These are phyloP conservation scores for Ceyx cyanopectus DNA, from an alignment of 2,113 vertebrate genomes.

Conservation along the genomic window DNA sequence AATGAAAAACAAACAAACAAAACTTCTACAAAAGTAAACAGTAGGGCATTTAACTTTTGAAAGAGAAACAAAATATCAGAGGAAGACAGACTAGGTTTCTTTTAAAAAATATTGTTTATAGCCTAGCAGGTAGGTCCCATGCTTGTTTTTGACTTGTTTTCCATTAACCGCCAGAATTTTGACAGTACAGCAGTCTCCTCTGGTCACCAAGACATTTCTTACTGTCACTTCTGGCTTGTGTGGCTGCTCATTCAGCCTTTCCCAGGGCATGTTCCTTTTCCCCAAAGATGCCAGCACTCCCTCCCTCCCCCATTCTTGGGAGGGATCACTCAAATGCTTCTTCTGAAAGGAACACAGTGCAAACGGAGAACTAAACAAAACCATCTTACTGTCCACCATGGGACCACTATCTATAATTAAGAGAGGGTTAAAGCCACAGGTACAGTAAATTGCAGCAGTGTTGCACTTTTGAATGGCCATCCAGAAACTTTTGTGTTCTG, in stretches of 20 bases:
- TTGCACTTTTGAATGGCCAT: not conserved
- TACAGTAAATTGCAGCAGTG: not conserved
- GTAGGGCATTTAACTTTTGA: not conserved
- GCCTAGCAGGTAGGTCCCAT: not conserved
- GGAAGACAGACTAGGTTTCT: not conserved
- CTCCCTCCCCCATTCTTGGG: not conserved
- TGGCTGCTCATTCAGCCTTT: not conserved
- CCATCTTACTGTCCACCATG: rapidly evolving
- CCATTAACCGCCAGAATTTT: not conserved
- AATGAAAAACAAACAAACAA: not conserved
- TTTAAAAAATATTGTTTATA: not conserved
- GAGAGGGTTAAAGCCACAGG: not conserved
- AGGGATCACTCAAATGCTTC: not conserved
- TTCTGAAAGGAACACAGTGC: not conserved
- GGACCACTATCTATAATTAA: not conserved
- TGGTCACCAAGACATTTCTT: not conserved
- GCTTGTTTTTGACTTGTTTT: not conserved
- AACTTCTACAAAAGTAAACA: not conserved
- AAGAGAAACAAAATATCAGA: not conserved
- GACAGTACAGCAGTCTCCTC: not conserved
- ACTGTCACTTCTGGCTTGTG: not conserved
- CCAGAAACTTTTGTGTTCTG: not conserved
- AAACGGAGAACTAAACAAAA: not conserved
- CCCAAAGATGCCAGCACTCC: not conserved
- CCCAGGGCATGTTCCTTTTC: not conserved